phyloP scores from a whole-genome alignment of 1,140 invertebrate genomes.

The Trichonephila clavata region DNA sequence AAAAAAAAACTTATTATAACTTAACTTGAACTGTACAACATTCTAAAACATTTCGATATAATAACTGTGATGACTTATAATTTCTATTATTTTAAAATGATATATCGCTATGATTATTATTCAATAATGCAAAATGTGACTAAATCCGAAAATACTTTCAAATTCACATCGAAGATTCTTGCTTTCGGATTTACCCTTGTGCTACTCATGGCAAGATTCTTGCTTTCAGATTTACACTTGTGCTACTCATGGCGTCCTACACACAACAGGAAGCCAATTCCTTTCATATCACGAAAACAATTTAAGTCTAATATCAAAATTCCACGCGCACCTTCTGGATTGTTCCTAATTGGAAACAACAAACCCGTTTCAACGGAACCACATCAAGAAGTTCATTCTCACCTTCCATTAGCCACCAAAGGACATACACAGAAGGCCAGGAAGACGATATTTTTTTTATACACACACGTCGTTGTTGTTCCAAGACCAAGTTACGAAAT shows the following conservation, averaged over 20 bases:
- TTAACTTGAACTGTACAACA: no score
- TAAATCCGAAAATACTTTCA: no score
- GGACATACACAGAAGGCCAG: background rate
- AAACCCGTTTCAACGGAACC: background rate
- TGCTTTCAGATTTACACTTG: no score
- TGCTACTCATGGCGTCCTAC: background rate
- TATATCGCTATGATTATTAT: no score
- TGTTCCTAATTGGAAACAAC: background rate
- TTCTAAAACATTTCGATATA: no score
- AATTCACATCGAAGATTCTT: no score
- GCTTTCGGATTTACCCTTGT: no score
- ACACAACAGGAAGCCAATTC: background rate
- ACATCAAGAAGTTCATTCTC: background rate
- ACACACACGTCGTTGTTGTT: background rate
- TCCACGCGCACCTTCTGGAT: background rate
- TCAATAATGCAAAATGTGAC: no score
- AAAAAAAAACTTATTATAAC: no score
- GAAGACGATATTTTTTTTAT: background rate
- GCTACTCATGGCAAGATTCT: background rate
- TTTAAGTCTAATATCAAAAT: background rate
- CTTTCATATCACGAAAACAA: background rate
- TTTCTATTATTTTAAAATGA: no score
- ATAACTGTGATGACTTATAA: no score
- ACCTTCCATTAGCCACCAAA: background rate
- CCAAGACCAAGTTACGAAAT: constrained; percentile 15